A percentile compares a stretch with the other conserved stretches of the same genome.
Evolutionary conservation across 2,888 invertebrate genomes (phyloP).

Genomic region (Smittia aterrima): DNA sequence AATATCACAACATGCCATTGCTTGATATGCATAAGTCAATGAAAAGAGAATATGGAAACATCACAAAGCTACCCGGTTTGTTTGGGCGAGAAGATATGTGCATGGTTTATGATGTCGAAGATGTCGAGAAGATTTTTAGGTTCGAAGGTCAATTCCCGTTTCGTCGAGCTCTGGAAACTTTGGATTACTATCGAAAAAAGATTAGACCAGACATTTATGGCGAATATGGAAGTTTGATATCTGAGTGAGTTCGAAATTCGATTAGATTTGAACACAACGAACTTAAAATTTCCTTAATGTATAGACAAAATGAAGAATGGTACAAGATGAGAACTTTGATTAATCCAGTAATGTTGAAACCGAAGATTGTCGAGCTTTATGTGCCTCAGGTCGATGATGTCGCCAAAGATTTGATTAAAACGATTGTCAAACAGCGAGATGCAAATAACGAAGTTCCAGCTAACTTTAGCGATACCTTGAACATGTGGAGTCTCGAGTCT

Average conservation of each 20-base stretch:
- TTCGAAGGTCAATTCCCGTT: conserved; percentile 41
- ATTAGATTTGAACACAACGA: neutral
- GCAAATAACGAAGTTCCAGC: conserved; percentile 50
- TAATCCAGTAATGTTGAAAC: conserved; percentile 58
- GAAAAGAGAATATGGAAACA: conserved; percentile 41
- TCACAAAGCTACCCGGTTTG: conserved; percentile 53
- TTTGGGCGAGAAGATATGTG: conserved; percentile 51
- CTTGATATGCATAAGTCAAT: conserved; percentile 25
- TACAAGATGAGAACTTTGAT: conserved; percentile 59
- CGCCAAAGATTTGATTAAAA: conserved; percentile 48
- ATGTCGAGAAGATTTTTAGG: conserved; percentile 52
- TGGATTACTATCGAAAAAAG: conserved; percentile 32
- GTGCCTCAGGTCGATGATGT: conserved; percentile 56
- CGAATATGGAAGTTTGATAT: conserved; percentile 46
- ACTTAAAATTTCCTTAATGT: too few relatives aligned
- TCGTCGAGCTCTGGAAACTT: conserved; percentile 30
- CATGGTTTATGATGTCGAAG: conserved; percentile 55
- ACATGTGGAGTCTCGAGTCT: conserved; percentile 62
- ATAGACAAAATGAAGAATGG: conserved; percentile 57
- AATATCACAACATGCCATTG: too few relatives aligned
- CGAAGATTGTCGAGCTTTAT: conserved; percentile 58
- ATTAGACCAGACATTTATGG: neutral
- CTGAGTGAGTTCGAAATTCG: conserved; percentile 44
- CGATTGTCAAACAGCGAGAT: conserved; percentile 46
- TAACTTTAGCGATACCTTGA: conserved; percentile 56